A percentile compares a stretch with the other conserved stretches of the same genome.
phyloP scores from a whole-genome alignment of 2,888 invertebrate species.

The Pherbina coryleti region DNA sequence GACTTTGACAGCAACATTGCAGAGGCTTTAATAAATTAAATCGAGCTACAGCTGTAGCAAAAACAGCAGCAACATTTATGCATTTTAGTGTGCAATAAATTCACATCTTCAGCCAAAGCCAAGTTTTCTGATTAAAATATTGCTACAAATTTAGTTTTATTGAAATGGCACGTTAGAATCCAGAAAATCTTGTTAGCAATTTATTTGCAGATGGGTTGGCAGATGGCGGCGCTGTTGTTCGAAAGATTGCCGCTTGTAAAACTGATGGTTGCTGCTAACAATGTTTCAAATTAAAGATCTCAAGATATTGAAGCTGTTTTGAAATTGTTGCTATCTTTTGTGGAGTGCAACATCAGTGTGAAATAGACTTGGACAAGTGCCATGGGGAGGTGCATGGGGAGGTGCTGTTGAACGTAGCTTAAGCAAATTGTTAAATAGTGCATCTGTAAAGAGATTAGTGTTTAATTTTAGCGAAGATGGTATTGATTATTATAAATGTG shows the following conservation, averaged over 20 bases:
- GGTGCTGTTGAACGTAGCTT: too few species aligned
- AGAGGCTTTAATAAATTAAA: too few species aligned
- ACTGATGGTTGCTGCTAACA: background rate
- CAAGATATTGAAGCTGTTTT: background rate
- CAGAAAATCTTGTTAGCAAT: conserved; percentile 19
- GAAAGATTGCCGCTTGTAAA: too few species aligned
- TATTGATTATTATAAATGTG: too few species aligned
- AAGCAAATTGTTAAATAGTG: too few species aligned
- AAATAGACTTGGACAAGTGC: too few species aligned
- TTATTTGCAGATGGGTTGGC: background rate
- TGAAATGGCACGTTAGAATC: background rate
- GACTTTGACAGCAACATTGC: background rate
- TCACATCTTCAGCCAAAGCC: background rate
- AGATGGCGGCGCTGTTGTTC: background rate
- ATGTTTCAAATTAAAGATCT: background rate
- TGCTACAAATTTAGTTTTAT: conserved; percentile 6
- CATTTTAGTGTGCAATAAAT: conserved; percentile 6
- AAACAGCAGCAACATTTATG: conserved; percentile 12
- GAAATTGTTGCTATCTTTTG: background rate
- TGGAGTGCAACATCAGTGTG: background rate
- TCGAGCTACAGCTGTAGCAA: background rate
- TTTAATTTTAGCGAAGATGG: too few species aligned
- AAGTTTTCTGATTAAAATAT: conserved; percentile 4
- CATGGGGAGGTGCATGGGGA: too few species aligned
- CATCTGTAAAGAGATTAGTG: too few species aligned